Conservation (phyloP, 2,113 vertebrate species). For the Aleadryas rufinucha region DNA sequence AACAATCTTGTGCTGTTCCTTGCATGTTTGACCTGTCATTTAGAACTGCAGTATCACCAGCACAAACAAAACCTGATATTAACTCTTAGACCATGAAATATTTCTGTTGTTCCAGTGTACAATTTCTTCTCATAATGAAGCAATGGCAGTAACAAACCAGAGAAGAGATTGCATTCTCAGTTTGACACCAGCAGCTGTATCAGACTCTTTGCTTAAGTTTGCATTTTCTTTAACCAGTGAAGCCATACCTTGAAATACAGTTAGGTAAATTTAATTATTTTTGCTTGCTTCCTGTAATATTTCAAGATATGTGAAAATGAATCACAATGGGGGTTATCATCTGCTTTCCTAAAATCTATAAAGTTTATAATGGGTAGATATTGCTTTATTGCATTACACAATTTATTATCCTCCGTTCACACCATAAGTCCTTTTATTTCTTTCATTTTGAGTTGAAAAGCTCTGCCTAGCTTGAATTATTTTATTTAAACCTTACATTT, state of each 20-base stretch:
- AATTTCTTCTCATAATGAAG: slow-evolving; percentile 11
- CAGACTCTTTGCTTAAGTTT: slow-evolving; percentile 18
- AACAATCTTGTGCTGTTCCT: not conserved
- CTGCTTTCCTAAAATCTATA: not conserved
- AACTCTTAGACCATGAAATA: not conserved
- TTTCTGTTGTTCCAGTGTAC: not conserved
- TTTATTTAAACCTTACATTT: not conserved
- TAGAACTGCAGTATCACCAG: not conserved
- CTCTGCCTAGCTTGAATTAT: not conserved
- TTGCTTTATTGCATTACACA: not conserved
- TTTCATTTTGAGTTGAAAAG: not conserved
- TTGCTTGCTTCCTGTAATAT: slow-evolving; percentile 14
- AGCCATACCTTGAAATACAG: slow-evolving; percentile 21
- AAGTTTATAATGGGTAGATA: not conserved
- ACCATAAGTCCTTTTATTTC: not conserved
- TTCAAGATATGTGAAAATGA: slow-evolving; percentile 1
- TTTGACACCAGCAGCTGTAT: not conserved
- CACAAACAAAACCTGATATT: not conserved
- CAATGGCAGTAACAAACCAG: not conserved
- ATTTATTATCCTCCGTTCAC: not conserved
- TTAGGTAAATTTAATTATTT: slow-evolving; percentile 30
- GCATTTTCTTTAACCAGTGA: not conserved
- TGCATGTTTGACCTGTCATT: slow-evolving; percentile 27
- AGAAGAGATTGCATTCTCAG: slow-evolving; percentile 32
- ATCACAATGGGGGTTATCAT: not conserved